Base-by-base conservation (phyloP, 2,888 invertebrate genomes). In the Cerastis rubricosa region DNA sequence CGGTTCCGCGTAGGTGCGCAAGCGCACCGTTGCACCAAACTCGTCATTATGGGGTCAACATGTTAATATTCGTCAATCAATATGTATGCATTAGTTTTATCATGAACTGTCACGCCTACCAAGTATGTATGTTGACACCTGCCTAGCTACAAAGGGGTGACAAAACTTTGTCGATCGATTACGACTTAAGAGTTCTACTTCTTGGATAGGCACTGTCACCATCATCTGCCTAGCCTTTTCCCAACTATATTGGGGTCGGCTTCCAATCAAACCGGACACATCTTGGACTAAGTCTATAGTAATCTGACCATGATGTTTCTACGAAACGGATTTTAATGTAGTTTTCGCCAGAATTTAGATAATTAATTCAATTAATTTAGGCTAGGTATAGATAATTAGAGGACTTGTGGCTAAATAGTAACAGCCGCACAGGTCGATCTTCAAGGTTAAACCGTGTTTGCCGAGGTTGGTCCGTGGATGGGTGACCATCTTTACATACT, bases 1-100 rank as follows among this genome's bases (percentile, higher is more conserved):
- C 61, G 63, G 74, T 83, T 78, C 78, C 84, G 70, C 74, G 40
- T 79, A 64, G 78, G 54, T 80, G 85, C 77, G 80, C 78, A 64
- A 45, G 74, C 81, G 85, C 88, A 85, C 29, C 67, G 80, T 75
- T 76, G 80, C 77, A 65, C 75, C 57, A 63, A 74, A 72, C 71
- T 61, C 79, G 68, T 87, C 79, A 85, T 77, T 80, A 65, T 71
- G 74, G 85, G 89, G 89, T 89, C 87, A 84, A 69, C 84, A 90
- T 90, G 90, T 85, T 90, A 91, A 91, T 90, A 85, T 86, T 76
- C 79, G 88, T 91, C 91, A 91, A 91, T 91, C 90, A 90, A 87
- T 87, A 87, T 87, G 87, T 84, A 74, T 84, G 83, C 83, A 87
- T 89, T 73, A 59, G 54, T 76, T 76, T 78, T 80, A 71, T 82